Evolutionary conservation across 2,888 invertebrate species (phyloP).

Genomic region (Tuberolachnus salignus): DNA sequence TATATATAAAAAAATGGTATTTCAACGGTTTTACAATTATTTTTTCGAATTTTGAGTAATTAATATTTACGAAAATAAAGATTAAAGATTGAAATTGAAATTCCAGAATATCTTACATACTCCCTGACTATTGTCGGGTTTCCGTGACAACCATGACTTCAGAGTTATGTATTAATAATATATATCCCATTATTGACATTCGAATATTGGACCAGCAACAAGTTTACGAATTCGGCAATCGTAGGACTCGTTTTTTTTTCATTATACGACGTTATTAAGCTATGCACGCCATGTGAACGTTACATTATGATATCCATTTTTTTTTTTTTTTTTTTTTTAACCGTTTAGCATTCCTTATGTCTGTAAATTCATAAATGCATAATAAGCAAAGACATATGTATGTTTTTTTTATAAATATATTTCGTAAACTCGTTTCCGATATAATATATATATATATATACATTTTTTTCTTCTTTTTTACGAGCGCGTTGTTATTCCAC

Average conservation of each 20-base stretch:
- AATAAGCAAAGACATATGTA: constrained; percentile 20
- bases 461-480: constrained; percentile 26
- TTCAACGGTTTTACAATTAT: too few species aligned
- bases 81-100: too few species aligned
- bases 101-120: too few species aligned
- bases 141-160: too few species aligned
- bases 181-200: constrained; percentile 9
- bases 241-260: constrained; percentile 20
- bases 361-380: constrained; percentile 45
- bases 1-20: too few species aligned
- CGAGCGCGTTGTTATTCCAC: constrained; percentile 35
- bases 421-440: constrained; percentile 42
- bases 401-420: background rate
- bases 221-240: constrained; percentile 26
- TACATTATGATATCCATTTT: constrained; percentile 1
- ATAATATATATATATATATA: too few species aligned
- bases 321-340: constrained; percentile 21
- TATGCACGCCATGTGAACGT: constrained; percentile 40
- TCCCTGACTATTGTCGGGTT: too few species aligned
- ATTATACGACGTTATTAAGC: background rate
- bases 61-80: too few species aligned
- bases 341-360: constrained; percentile 37
- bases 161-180: too few species aligned
- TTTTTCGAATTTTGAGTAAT: too few species aligned
- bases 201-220: constrained; percentile 7